Conservation (phyloP, 2,113 vertebrate species). For the Gila orcuttii region DNA sequence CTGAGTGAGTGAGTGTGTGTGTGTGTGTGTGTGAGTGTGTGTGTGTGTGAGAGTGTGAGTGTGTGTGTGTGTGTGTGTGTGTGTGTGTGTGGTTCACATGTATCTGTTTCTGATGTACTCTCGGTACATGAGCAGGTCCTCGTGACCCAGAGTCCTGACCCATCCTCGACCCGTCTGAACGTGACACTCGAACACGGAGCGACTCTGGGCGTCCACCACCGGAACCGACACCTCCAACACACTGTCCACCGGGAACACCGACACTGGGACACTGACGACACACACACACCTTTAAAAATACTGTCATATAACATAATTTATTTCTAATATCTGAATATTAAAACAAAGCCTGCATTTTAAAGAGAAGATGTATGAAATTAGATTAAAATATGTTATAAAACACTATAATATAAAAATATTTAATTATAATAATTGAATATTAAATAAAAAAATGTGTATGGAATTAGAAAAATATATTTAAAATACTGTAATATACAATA, state of each 20-base stretch:
- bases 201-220: constrained; percentile 79
- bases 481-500: no score
- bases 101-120: constrained; percentile 93
- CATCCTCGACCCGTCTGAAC: constrained; percentile 82
- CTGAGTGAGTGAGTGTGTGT: no score
- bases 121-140: constrained; percentile 86
- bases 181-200: constrained; percentile 85
- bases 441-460: neutral
- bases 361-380: no score
- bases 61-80: no score
- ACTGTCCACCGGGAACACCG: constrained; percentile 86
- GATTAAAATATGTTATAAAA: no score
- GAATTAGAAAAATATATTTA: neutral
- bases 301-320: no score
- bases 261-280: constrained; percentile 81
- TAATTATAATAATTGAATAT: neutral
- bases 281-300: no score
- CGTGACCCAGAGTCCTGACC: constrained; percentile 82
- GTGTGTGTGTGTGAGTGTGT: no score
- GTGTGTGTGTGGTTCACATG: constrained; percentile 70
- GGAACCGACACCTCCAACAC: constrained; percentile 85
- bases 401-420: neutral
- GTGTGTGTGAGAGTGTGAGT: no score
- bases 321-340: neutral
- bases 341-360: no score